Base-by-base conservation (phyloP, 2,888 invertebrate genomes). In the Amaurobius ferox region DNA sequence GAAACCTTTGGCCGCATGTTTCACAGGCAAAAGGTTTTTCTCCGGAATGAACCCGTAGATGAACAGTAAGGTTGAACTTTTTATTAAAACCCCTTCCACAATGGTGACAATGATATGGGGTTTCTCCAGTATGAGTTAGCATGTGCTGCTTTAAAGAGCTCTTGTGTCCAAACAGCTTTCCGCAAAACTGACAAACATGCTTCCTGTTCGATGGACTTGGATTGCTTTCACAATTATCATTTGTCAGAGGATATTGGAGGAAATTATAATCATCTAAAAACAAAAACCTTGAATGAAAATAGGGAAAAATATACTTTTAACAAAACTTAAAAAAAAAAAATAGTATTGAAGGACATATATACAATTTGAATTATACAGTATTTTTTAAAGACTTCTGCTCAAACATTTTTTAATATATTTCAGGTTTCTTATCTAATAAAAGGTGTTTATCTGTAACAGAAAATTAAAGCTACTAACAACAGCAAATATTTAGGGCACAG, bases 1-100 rank as follows among this genome's bases (percentile, higher is more conserved):
- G 23, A 55, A 55, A 55, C 23, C 23, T 55, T 19, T 67, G 32
- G 0, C 39, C 39, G 23, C 67, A 67, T 3, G 16, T 23, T 13
- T 67, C 67, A 67, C 67, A 67, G 1, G 9, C 28, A 67, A 67
- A 67, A 6, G 67, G 67, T 23, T 67, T 67, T 19, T 67, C 67
- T 35, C 23, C 35, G 9, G 39, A 35, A 23, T 67, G 67, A 39
- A 67, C 35, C 13, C 32, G 19, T 19, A 32, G 9, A 39, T 67
- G 67, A 35, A 39, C 35, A 13, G 35, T 67, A 11, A 67, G 67
- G 39, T 67, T 32, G 16, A 23, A 32, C 39, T 67, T 67, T 29
- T 67, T 32, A 23, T n/a, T 39, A 39, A 67, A 67, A 23, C 35
- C 67, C 39, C 13, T 39, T 19, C 35, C 67, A 23, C 67, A 67